phyloP scores from a whole-genome alignment of 2,888 invertebrate species.

The Embidobia sp. region DNA sequence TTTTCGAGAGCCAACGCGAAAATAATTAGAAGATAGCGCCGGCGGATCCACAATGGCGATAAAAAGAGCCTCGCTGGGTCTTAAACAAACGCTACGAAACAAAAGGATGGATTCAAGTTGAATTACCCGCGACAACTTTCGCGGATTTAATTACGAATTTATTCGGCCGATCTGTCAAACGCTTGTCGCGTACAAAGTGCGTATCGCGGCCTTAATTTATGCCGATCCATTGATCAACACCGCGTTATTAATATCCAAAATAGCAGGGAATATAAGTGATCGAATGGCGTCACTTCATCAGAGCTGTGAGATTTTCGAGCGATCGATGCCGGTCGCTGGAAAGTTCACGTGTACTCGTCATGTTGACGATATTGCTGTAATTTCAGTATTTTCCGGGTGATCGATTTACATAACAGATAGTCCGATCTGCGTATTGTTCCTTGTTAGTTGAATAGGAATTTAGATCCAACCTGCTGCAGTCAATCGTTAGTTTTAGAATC shows the following conservation, averaged over 20 bases:
- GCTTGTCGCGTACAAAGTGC: constrained; percentile 14
- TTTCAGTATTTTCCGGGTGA: constrained; percentile 30
- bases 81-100: background rate
- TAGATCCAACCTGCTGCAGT: too few species aligned
- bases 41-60: constrained; percentile 8
- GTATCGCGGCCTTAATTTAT: constrained; percentile 51
- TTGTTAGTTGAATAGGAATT: too few species aligned
- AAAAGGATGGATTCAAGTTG: constrained; percentile 10
- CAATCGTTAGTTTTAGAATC: too few species aligned
- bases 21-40: constrained; percentile 53
- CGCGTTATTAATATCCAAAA: constrained; percentile 44
- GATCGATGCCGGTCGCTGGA: constrained; percentile 47
- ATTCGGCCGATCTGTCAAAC: constrained; percentile 17
- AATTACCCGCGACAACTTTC: constrained; percentile 32
- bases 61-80: constrained; percentile 5
- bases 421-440: too few species aligned
- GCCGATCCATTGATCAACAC: constrained; percentile 57
- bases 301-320: constrained; percentile 32
- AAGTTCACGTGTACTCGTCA: constrained; percentile 25
- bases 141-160: constrained; percentile 46
- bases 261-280: constrained; percentile 54
- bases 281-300: constrained; percentile 52
- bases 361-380: constrained; percentile 16
- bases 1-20: constrained; percentile 39
- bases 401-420: too few species aligned